Base-by-base conservation (phyloP, 2,113 vertebrate species). In the Mustelus asterias region DNA sequence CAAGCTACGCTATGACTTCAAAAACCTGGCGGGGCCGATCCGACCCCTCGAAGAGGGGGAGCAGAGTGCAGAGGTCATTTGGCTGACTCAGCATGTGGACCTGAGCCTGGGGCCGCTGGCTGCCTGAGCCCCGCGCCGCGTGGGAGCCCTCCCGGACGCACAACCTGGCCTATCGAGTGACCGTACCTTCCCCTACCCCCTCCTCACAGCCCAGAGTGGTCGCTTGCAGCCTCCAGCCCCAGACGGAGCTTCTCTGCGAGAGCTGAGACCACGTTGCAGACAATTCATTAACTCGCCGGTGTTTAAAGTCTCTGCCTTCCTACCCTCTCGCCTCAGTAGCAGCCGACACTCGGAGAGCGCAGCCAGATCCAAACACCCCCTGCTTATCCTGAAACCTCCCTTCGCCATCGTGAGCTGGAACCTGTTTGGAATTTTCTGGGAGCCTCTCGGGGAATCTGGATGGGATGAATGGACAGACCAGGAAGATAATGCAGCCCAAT, bases 1-100 rank as follows among this genome's bases (percentile, higher is more conserved):
- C 96, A 99, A 99, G 97, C 98, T 99, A 97, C 98, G 99, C 89
- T 99, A 99, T 0, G 99, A 99, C 97, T 99, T 99, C 97, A 98
- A 98, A 96, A 99, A 99, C 97, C 98, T 99, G 2, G 97, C 99
- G 0, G 98, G 98, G 95, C 98, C 99, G 5, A 97, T 99, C 97
- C 97, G 98, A 96, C 97, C 98, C 33, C 98, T 96, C 0, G 99
- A 99, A 96, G 99, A 99, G 0, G 96, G 97, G 0, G 98, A 98
- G 65, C 96, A 98, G 96, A 20, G 96, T 96, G 96, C 97, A 0
- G 99, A 99, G 97, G 97, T 98, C 96, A 98, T 99, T 97, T 99
- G 99, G 99, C 99, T 99, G 96, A 98, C 97, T 16, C 99, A 99
- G 80, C 99, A 99, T 0, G 98, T 99, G 69, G 99, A 99, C 98